Evolutionary conservation across 2,888 invertebrate genomes (phyloP).

Genomic region (Apomyelois bistriatella): DNA sequence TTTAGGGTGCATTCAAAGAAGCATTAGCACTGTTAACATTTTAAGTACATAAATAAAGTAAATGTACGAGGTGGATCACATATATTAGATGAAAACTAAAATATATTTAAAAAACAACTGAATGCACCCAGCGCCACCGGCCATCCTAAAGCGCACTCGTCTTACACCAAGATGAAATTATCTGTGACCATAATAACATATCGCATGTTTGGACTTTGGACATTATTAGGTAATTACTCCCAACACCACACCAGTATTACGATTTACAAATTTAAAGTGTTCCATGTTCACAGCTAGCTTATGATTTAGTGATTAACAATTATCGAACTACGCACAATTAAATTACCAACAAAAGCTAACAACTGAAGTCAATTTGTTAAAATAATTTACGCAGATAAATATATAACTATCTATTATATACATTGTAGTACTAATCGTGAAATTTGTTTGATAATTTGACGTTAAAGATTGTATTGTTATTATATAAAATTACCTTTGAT

Average conservation of each 20-base stretch:
- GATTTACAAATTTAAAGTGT: conserved; percentile 20
- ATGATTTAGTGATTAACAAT: conserved; percentile 5
- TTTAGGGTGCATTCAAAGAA: conserved; percentile 55
- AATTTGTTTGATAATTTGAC: not conserved
- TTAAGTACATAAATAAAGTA: conserved; percentile 19
- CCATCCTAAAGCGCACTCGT: conserved; percentile 18
- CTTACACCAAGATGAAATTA: not conserved
- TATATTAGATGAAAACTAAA: not conserved
- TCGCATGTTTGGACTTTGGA: not conserved
- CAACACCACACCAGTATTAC: conserved; percentile 12
- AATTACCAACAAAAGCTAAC: not conserved
- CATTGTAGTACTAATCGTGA: not conserved
- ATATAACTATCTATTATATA: conserved; percentile 7
- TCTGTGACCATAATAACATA: not conserved
- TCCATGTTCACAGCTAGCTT: no score
- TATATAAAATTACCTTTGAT: no score
- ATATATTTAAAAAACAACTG: conserved; percentile 18
- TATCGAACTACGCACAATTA: not conserved
- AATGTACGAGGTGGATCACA: not conserved
- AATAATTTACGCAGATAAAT: conserved; percentile 3
- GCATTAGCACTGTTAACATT: conserved; percentile 5
- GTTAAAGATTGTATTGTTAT: no score
- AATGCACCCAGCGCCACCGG: conserved; percentile 40
- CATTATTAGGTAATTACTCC: not conserved
- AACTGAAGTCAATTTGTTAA: not conserved